Conservation (phyloP, 2,113 vertebrate species). For the Solea solea region DNA sequence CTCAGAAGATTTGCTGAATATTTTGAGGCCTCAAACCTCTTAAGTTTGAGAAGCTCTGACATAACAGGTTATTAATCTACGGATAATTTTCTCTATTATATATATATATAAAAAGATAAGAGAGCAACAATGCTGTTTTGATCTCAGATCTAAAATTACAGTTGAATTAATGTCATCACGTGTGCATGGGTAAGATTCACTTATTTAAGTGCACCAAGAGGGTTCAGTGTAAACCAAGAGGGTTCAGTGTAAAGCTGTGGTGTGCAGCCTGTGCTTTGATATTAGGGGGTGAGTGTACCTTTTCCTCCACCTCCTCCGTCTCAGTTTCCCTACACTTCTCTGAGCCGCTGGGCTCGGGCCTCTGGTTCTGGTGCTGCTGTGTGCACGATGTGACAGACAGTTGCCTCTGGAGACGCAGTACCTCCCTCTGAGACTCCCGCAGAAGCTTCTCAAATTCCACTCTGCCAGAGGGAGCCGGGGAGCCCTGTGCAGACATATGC, state of each 20-base stretch:
- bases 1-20: no score
- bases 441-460: constrained; percentile 89
- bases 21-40: no score
- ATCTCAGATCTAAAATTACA: not conserved
- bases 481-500: constrained; percentile 53
- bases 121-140: not conserved
- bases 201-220: not conserved
- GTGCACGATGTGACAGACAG: constrained; percentile 84
- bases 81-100: not conserved
- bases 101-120: no score
- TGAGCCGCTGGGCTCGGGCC: constrained; percentile 4
- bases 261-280: not conserved
- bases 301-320: constrained; percentile 28
- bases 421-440: constrained; percentile 93
- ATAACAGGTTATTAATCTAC: not conserved
- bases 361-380: constrained; percentile 50
- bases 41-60: no score
- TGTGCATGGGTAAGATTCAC: not conserved
- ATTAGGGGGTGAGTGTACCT: constrained; percentile 47
- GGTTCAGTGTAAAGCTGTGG: constrained; percentile 10
- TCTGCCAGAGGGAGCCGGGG: constrained; percentile 73
- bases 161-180: not conserved
- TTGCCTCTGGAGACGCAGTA: constrained; percentile 93
- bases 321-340: constrained; percentile 33
- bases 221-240: constrained; percentile 6